Evolutionary conservation across 2,797 vertebrate genomes (phyloP), one percentile per base, ranked within the genome.

Genomic region (Enteromius argenteus): DNA sequence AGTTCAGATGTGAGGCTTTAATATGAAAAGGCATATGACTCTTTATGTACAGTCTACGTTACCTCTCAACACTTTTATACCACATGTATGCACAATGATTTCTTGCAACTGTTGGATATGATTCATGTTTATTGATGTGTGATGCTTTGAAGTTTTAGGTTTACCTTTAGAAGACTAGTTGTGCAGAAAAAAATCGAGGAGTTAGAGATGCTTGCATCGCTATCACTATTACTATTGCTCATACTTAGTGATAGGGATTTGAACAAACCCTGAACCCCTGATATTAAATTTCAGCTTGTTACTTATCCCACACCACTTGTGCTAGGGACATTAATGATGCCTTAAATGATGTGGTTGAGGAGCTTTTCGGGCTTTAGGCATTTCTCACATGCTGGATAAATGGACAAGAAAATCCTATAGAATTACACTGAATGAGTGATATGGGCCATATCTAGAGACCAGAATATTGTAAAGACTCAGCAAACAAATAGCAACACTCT

Each of bases 51-150:
- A 35, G 14, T 76, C 60, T 15, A 77, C 4, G 3, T 30, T n/a
- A 53, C 35, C 67, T 77, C 72, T 86, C 58, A 86, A 79, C 5
- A 15, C 1, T 44, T 17, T 56, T 84, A 7, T 71, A 32, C 85
- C 15, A 84, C 84, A 60, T 69, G 4, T 83, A 42, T 76, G 71
- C 71, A 67, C 58, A 66, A 67, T 67, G 44, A 71, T 72, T 35
- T 75, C 21, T 75, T 66, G 13, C 56, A 77, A 19, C 35, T 56
- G 64, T 69, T 56, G 0, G 64, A 5, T 77, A 23, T 37, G n/a
- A 82, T 49, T 51, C 56, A 46, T 73, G 27, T 56, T 21, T 75
- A 23, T 76, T 83, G 44, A 83, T 76, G 49, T 69, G 64, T 11
- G 23, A 7, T 44, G 39, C 64, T 84, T 78, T 77, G 51, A 60